Conservation (phyloP, 2,888 invertebrate species). For the Allolobophora icterica region DNA sequence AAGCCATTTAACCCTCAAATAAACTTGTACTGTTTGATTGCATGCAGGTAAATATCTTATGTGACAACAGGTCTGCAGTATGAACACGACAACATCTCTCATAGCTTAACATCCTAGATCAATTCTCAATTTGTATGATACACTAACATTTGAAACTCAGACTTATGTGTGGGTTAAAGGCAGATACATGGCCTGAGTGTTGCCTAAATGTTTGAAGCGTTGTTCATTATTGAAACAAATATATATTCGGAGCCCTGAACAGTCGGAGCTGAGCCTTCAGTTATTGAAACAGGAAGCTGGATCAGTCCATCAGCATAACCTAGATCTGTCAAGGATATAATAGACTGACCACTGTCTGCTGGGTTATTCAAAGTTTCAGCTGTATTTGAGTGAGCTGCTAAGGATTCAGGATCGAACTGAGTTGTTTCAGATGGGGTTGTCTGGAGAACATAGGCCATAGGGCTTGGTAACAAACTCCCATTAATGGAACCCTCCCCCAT, state of each 20-base stretch:
- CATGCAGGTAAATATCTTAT: not conserved
- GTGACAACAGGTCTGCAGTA: not conserved
- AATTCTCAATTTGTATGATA: not conserved
- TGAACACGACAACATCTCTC: not conserved
- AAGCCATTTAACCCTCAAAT: too few relatives aligned
- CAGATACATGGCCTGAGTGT: not conserved
- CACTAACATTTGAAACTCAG: not conserved
- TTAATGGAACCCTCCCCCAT: not conserved
- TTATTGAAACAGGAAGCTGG: constrained; percentile 21
- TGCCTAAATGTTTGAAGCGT: not conserved
- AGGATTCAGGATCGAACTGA: not conserved
- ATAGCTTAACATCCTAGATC: too few relatives aligned
- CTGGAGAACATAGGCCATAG: not conserved
- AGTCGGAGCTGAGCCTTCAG: not conserved
- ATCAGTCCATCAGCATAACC: constrained; percentile 12
- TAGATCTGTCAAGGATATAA: constrained; percentile 15
- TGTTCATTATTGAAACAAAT: constrained; percentile 3
- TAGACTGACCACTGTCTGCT: constrained; percentile 3
- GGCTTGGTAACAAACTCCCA: not conserved
- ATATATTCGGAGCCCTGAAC: not conserved
- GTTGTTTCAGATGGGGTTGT: constrained; percentile 8
- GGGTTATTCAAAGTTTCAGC: constrained; percentile 2
- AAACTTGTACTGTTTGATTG: not conserved
- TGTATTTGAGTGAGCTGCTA: not conserved
- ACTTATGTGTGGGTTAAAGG: too few relatives aligned